Evolutionary conservation across 2,888 invertebrate genomes (phyloP).

Genomic region (Limnephilus auricula): DNA sequence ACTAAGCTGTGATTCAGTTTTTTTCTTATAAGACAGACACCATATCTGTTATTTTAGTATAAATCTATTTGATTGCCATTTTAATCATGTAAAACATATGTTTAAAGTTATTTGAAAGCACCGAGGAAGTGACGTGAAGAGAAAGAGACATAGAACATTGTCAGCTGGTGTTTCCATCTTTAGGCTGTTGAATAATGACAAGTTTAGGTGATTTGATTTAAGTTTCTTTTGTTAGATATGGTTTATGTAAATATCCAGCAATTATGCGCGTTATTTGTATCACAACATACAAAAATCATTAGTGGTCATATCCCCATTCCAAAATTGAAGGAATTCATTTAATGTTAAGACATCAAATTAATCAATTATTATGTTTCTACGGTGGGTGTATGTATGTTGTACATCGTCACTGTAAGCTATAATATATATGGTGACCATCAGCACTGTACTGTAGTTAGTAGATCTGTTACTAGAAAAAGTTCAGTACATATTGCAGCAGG

Average conservation of each 20-base stretch:
- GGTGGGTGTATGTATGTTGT: background rate
- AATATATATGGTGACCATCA: background rate
- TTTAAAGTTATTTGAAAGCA: slow-evolving; percentile 49
- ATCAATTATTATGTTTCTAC: background rate
- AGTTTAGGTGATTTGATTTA: slow-evolving; percentile 28
- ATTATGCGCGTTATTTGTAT: slow-evolving; percentile 12
- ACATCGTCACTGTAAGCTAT: background rate
- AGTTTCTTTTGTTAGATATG: slow-evolving; percentile 35
- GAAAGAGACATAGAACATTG: background rate
- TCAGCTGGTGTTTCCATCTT: background rate
- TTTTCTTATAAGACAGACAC: slow-evolving; percentile 52
- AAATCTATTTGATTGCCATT: slow-evolving; percentile 53
- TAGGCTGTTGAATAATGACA: slow-evolving; percentile 38
- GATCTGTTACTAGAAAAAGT: background rate
- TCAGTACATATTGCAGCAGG: background rate
- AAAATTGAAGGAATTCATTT: slow-evolving; percentile 4
- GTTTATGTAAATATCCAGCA: slow-evolving; percentile 41
- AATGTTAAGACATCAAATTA: slow-evolving; percentile 30
- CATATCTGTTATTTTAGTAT: slow-evolving; percentile 48
- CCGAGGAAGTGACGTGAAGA: background rate
- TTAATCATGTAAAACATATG: slow-evolving; percentile 53
- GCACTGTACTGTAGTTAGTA: background rate
- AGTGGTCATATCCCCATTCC: slow-evolving; percentile 2
- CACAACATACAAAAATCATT: slow-evolving; percentile 18
- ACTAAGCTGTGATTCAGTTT: slow-evolving; percentile 63